Base-by-base conservation (phyloP, 2,888 invertebrate genomes). In the Agonopterix heracliana region DNA sequence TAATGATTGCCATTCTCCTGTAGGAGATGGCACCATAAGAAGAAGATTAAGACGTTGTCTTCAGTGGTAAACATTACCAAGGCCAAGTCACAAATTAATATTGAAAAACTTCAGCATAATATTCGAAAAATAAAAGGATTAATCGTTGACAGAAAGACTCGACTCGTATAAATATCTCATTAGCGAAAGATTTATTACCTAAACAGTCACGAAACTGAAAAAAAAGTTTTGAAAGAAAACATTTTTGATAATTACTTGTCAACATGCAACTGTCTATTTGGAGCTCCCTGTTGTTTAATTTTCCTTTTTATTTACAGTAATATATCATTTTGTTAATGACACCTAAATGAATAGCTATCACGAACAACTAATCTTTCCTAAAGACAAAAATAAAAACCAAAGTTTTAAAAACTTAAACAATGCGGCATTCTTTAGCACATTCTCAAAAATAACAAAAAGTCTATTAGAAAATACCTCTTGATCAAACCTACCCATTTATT, bases 261-360 rank as follows among this genome's bases (percentile, higher is more conserved):
- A 81, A 74, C 88, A 88, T 88, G 88, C 88, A 83, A 88, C 81
- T 85, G 83, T 86, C 85, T 87, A 81, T 85, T 81, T 69, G 76
- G 70, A 70, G 66, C 68, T 68, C 66, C 60, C 64, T 65, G 71
- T 63, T 68, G 70, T 67, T 80, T 82, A 78, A 81, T 82, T 82
- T 69, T 68, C 63, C 68, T 81, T 78, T 84, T 81, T 83, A 80
- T 81, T 79, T 71, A 56, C 69, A 51, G 70, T 71, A 75, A 84
- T 84, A 82, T 82, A 83, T 85, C 85, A 85, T 84, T 83, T 81
- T 68, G 73, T 80, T 85, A 84, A 85, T 83, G 85, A 86, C 77
- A 74, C 80, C 75, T 71, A 71, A 79, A 78, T 76, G 76, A 83
- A 79, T 74, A 80, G 76, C 66, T 66, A 78, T 76, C 84, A 84